Evolutionary conservation across 2,888 invertebrate species (phyloP).

Genomic region (Zelleria hepariella): DNA sequence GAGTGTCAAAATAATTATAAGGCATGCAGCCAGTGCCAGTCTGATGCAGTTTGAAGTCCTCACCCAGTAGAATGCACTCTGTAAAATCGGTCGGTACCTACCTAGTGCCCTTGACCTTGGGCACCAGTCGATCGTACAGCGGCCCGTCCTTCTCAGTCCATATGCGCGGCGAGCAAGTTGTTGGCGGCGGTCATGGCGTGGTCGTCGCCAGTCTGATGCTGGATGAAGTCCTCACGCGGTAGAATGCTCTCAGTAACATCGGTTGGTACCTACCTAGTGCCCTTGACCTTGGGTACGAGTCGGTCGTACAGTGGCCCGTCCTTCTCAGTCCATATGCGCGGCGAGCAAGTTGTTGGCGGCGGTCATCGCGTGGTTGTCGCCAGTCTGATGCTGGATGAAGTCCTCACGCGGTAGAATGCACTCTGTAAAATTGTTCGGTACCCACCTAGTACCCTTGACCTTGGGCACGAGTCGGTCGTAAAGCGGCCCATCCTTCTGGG

Average conservation of each 20-base stretch:
- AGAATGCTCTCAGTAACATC: too few relatives aligned
- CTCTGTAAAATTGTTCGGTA: too few relatives aligned
- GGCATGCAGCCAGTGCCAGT: too few relatives aligned
- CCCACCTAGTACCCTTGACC: constrained; percentile 79
- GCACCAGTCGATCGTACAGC: constrained; percentile 90
- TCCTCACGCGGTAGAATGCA: too few relatives aligned
- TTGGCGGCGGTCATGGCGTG: constrained; percentile 99
- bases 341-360: constrained; percentile 98
- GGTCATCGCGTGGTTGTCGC: constrained; percentile 98
- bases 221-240: constrained; percentile 99
- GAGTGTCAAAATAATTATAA: too few relatives aligned
- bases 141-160: constrained; percentile 91
- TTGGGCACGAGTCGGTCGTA: constrained; percentile 91
- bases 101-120: constrained; percentile 82
- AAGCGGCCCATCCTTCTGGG: constrained; percentile 88
- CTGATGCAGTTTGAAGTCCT: constrained; percentile 98
- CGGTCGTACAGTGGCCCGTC: constrained; percentile 89
- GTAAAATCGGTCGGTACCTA: constrained; percentile 87
- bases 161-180: constrained; percentile 96
- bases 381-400: constrained; percentile 97
- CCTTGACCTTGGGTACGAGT: constrained; percentile 88
- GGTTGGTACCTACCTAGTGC: too few relatives aligned
- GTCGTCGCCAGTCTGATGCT: constrained; percentile 98
- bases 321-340: constrained; percentile 95
- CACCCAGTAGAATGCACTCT: too few relatives aligned